These are phyloP conservation scores for Zaprionus capensis DNA, from an alignment of 1,140 invertebrate genomes.

Conservation along the genomic window DNA sequence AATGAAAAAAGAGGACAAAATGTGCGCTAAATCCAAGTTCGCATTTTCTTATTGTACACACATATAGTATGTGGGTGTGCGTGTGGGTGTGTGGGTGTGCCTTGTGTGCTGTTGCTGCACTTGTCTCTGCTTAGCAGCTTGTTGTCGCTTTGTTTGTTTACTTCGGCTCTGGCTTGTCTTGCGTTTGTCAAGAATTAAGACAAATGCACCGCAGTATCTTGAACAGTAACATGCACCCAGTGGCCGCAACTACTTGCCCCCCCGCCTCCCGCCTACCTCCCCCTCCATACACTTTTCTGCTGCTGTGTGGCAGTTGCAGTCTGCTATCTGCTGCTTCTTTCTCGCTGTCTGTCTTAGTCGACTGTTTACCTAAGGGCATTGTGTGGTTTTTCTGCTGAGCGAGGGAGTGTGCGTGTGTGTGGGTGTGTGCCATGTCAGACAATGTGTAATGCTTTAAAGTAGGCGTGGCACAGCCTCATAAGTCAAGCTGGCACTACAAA, in stretches of 20 bases:
- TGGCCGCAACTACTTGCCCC: neutral
- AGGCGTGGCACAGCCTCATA: neutral
- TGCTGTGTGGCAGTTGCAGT: slow-evolving; percentile 36
- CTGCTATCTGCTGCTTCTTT: slow-evolving; percentile 43
- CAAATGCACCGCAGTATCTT: slow-evolving; percentile 60
- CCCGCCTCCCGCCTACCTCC: neutral
- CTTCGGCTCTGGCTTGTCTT: slow-evolving; percentile 57
- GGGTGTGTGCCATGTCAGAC: neutral
- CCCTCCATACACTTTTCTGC: slow-evolving; percentile 6
- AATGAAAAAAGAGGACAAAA: neutral
- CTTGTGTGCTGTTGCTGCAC: slow-evolving; percentile 24
- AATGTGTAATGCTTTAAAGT: neutral
- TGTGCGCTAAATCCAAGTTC: slow-evolving; percentile 21
- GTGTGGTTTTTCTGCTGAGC: slow-evolving; percentile 11
- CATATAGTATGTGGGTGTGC: neutral
- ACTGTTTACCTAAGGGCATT: slow-evolving; percentile 68
- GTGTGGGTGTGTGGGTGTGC: slow-evolving; percentile 13
- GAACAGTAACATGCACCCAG: slow-evolving; percentile 10
- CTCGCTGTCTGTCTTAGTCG: slow-evolving; percentile 6
- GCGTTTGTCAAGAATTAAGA: slow-evolving; percentile 77
- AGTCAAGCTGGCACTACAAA: neutral
- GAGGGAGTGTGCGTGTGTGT: neutral
- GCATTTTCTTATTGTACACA: slow-evolving; percentile 3
- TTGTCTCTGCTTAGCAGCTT: slow-evolving; percentile 29
- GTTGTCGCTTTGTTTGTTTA: slow-evolving; percentile 44